These are phyloP conservation scores for Melikaiella ostensackeni DNA, from an alignment of 2,888 invertebrate species.

Conservation along the genomic window DNA sequence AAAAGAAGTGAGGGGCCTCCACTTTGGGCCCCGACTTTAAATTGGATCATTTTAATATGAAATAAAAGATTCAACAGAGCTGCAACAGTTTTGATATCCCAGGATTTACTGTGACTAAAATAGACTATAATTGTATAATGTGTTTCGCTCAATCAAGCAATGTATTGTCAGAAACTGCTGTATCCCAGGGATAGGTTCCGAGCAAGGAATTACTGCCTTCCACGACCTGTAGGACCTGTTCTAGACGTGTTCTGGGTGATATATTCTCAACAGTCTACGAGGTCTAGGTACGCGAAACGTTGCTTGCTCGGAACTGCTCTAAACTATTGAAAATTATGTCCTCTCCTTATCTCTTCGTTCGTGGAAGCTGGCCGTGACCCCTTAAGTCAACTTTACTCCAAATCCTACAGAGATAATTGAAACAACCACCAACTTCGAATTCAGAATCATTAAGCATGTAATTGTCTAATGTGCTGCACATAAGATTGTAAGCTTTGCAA, in stretches of 20 bases:
- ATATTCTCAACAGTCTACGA: slow-evolving; percentile 57
- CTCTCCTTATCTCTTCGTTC: slow-evolving; percentile 51
- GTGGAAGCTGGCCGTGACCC: slow-evolving; percentile 50
- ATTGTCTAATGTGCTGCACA: background rate
- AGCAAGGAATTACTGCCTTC: slow-evolving; percentile 64
- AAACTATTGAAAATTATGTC: slow-evolving; percentile 63
- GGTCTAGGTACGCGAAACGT: slow-evolving; percentile 14
- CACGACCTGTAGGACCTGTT: slow-evolving; percentile 61
- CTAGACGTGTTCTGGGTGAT: slow-evolving; percentile 63
- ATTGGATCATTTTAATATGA: too few species aligned
- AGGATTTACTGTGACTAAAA: slow-evolving; percentile 10
- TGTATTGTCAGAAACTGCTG: slow-evolving; percentile 53
- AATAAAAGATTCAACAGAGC: too few species aligned
- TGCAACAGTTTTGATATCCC: too few species aligned
- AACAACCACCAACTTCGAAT: slow-evolving; percentile 7
- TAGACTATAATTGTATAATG: background rate
- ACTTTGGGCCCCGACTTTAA: too few species aligned
- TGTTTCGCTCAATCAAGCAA: slow-evolving; percentile 26
- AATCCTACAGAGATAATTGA: slow-evolving; percentile 27
- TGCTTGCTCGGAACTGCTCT: slow-evolving; percentile 44
- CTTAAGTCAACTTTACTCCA: slow-evolving; percentile 24
- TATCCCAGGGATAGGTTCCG: slow-evolving; percentile 56
- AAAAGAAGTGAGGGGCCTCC: too few species aligned
- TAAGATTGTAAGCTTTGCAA: background rate
- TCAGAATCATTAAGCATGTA: slow-evolving; percentile 23